Evolutionary conservation across 1,140 invertebrate genomes (phyloP).

Genomic region (Andricus grossulariae): DNA sequence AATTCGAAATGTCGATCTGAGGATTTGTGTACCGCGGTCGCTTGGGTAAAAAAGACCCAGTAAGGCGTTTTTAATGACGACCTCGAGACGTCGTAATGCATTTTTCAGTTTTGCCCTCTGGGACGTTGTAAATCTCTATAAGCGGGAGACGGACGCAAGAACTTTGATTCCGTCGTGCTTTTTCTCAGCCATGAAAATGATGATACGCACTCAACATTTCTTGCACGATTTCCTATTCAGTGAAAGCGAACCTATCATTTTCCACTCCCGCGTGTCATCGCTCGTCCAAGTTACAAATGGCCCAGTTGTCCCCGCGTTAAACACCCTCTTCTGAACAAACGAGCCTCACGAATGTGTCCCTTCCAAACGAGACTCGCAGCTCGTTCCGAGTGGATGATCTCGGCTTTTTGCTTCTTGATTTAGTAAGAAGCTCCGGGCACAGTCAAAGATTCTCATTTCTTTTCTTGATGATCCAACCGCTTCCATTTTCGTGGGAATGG

Average conservation of each 20-base stretch:
- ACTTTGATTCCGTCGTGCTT: constrained; percentile 4
- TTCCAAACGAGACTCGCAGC: background rate
- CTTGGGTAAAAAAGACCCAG: constrained; percentile 5
- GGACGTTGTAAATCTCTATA: constrained; percentile 28
- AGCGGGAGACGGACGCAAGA: constrained; percentile 7
- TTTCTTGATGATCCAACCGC: too few species aligned
- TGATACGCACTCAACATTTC: constrained; percentile 9
- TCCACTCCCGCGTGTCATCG: constrained; percentile 27
- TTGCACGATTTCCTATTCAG: constrained; percentile 19
- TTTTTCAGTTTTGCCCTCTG: constrained; percentile 27
- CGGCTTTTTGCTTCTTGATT: too few species aligned
- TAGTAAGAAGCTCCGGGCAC: too few species aligned
- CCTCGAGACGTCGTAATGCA: constrained; percentile 31
- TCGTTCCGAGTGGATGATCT: background rate
- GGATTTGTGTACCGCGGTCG: constrained; percentile 8
- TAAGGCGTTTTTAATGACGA: constrained; percentile 29
- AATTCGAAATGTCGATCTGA: constrained; percentile 8
- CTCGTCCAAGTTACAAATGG: constrained; percentile 22
- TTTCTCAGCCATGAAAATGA: constrained; percentile 3
- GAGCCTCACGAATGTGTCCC: background rate
- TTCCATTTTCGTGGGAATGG: too few species aligned
- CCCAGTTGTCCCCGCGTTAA: constrained; percentile 1
- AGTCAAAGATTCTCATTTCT: too few species aligned
- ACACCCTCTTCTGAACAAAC: background rate
- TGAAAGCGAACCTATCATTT: constrained; percentile 29